Percentiles rank a stretch among this genome's conserved stretches.
Conservation (phyloP, 2,797 vertebrate species). For the Galaxias olidus region DNA sequence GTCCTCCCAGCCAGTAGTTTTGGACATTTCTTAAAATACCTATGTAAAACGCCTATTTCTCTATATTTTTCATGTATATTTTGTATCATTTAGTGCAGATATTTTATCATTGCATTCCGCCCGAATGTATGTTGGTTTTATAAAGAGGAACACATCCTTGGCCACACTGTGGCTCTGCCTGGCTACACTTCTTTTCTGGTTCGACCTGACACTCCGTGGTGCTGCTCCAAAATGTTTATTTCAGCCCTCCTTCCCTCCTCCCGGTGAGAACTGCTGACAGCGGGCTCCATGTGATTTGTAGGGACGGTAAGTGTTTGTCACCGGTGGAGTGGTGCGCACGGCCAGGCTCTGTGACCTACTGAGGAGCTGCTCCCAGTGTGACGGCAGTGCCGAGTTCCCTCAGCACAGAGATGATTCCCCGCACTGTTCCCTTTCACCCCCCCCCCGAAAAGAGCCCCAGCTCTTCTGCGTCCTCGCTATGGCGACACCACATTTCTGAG, state of each 20-base stretch:
- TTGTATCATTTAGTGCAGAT: not conserved
- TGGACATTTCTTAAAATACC: no score
- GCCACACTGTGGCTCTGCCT: not conserved
- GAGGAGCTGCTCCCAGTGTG: conserved; percentile 46
- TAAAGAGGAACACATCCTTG: no score
- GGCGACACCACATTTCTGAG: conserved; percentile 57
- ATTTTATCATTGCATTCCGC: no score
- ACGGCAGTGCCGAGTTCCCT: conserved; percentile 50
- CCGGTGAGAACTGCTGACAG: conserved; percentile 28
- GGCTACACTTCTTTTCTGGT: not conserved
- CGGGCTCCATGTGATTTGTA: conserved; percentile 38
- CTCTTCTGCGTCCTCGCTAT: conserved; percentile 56
- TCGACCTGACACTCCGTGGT: conserved; percentile 2
- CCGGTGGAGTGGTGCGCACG: conserved; percentile 35
- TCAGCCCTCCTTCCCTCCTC: conserved; percentile 1
- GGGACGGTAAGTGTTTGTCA: conserved; percentile 37
- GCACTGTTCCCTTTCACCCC: conserved; percentile 48
- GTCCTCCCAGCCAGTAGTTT: no score
- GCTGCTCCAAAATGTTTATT: conserved; percentile 23
- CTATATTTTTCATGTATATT: not conserved
- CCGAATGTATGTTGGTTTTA: not conserved
- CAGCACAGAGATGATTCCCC: conserved; percentile 45
- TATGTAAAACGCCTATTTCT: no score
- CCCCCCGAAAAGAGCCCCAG: conserved; percentile 35
- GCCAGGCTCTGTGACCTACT: conserved; percentile 56